phyloP scores from a whole-genome alignment of 2,797 vertebrate genomes.

The Avahi laniger region DNA sequence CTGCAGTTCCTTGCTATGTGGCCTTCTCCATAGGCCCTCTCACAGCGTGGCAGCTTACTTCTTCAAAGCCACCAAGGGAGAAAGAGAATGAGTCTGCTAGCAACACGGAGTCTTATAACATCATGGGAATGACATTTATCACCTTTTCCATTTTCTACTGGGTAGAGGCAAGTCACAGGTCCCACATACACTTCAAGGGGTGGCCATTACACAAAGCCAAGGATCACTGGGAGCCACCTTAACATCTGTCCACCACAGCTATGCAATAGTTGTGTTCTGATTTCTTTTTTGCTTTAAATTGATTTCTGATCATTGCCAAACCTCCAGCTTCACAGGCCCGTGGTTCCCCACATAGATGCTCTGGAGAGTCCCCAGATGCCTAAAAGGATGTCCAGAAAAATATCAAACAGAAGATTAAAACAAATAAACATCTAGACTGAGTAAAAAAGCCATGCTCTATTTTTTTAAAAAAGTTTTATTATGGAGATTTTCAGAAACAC shows the following conservation, averaged over 20 bases:
- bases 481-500: neutral
- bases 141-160: neutral
- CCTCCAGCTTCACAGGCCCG: neutral
- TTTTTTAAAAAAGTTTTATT: neutral
- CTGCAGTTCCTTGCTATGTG: neutral
- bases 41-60: neutral
- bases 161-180: neutral
- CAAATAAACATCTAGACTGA: neutral
- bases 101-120: neutral
- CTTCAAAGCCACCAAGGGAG: neutral
- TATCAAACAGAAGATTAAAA: neutral
- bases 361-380: neutral
- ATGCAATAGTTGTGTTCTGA: neutral
- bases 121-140: neutral
- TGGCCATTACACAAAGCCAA: neutral
- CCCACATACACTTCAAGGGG: neutral
- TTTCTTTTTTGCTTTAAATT: neutral
- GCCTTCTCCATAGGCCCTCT: neutral
- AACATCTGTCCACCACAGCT: neutral
- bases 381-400: slow-evolving; percentile 19
- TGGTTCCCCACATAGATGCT: neutral
- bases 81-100: neutral
- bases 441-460: neutral
- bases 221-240: neutral
- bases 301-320: neutral